Base-by-base conservation (phyloP, 2,113 vertebrate species). In the Physeter macrocephalus region DNA sequence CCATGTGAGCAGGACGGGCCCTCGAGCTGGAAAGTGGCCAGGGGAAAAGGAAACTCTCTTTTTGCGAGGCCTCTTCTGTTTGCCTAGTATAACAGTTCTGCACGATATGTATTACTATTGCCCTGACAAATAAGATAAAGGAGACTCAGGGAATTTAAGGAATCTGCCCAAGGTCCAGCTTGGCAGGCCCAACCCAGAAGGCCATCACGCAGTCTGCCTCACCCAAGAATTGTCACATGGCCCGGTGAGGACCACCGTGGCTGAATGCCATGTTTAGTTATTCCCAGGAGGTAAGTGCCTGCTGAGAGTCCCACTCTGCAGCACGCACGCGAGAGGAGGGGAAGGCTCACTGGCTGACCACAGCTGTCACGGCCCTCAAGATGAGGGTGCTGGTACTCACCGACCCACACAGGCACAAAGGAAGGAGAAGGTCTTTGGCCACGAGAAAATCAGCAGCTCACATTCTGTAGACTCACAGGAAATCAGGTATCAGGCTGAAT, bases 111-210 rank as follows among this genome's bases (percentile, higher is more conserved):
- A 21, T 46, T 36, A 36, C 13, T n/a, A 6, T 34, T 39, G 18
- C 14, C 41, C 59, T 81, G 69, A 74, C n/a, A 61, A 18, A 54
- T 62, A 71, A 62, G 23, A 62, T 46, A 77, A 81, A 85, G 59
- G 61, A 74, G 20, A 23, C 36, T 52, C 15, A 1, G 43, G 34
- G 49, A 46, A 90, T 82, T 66, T 85, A 77, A 93, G 97, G 72
- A 77, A 67, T 23, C 27, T 59, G 2, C 15, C 54, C 39, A 39
- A 75, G 49, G 41, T 84, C 72, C 46, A 86, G 25, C 72, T 92
- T 89, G 46, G 74, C 8, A 5, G 36, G 27, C 18, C 43, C 39
- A 81, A 49, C 36, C 78, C 59, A 72, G 31, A 85, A 85, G 59
- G 41, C 25, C 52, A 29, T 61, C n/a, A 46, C 15, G 5, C 18